Conservation (phyloP, 1,140 invertebrate genomes). For the Drosophila ananassae region DNA sequence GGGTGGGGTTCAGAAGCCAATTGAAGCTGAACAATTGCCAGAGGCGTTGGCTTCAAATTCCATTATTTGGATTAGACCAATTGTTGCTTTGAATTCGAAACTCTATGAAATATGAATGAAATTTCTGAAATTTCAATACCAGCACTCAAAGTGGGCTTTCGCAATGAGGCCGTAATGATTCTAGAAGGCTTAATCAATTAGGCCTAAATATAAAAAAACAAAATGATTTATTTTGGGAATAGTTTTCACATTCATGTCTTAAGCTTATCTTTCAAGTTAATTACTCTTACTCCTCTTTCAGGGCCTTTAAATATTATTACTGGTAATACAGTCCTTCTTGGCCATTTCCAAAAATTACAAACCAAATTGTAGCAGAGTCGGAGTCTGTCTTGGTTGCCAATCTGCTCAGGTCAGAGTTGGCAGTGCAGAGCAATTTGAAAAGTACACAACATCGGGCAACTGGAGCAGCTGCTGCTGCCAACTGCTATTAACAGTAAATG, state of each 20-base stretch:
- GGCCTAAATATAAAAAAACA: no score
- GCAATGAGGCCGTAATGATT: not conserved
- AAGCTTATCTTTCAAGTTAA: no score
- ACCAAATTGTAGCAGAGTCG: not conserved
- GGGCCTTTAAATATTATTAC: no score
- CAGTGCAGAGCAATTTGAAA: constrained; percentile 61
- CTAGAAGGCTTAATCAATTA: no score
- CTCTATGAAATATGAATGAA: not conserved
- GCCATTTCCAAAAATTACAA: not conserved
- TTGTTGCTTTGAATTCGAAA: constrained; percentile 42
- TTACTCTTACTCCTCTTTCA: no score
- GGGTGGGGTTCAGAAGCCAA: constrained; percentile 8
- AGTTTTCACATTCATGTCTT: no score
- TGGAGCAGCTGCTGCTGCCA: constrained; percentile 42
- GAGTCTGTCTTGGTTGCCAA: constrained; percentile 17
- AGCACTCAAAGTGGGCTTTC: not conserved
- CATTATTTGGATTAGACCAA: constrained; percentile 72
- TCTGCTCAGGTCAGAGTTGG: constrained; percentile 30
- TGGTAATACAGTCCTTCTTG: no score
- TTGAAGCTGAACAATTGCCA: constrained; percentile 35
- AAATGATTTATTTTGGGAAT: no score
- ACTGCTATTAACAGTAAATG: constrained; percentile 75
- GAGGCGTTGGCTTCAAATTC: constrained; percentile 46
- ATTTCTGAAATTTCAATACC: no score
- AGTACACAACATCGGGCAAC: constrained; percentile 55